Conservation (phyloP, 2,888 invertebrate genomes). For the Tyria jacobaeae region DNA sequence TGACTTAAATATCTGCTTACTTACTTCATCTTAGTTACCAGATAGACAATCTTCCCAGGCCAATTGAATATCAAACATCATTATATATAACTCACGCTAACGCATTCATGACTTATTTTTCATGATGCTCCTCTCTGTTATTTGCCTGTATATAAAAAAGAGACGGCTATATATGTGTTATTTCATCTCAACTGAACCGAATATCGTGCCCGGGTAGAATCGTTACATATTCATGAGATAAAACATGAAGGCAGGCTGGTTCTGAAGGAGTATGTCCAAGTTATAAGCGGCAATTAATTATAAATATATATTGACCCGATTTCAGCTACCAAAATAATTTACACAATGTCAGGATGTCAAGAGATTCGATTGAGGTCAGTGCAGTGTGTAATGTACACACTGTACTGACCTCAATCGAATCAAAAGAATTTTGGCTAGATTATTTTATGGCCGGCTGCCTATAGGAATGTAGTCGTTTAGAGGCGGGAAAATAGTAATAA, state of each 20-base stretch:
- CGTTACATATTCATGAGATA: constrained; percentile 74
- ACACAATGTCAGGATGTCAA: too few species aligned
- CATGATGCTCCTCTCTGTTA: constrained; percentile 24
- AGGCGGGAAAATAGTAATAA: too few species aligned
- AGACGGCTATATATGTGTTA: constrained; percentile 42
- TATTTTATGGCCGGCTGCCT: too few species aligned
- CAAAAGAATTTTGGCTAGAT: too few species aligned
- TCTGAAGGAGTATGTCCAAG: constrained; percentile 28
- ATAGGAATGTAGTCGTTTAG: too few species aligned
- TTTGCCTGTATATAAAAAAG: constrained; percentile 35
- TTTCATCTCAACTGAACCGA: constrained; percentile 51
- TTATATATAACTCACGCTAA: constrained; percentile 32
- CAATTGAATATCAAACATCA: constrained; percentile 44
- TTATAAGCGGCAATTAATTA: constrained; percentile 12
- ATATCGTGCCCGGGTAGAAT: constrained; percentile 61
- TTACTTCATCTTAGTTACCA: background rate
- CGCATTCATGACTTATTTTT: constrained; percentile 42
- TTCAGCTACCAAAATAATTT: too few species aligned
- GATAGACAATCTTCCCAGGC: constrained; percentile 20
- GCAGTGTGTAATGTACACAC: too few species aligned
- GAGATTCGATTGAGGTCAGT: too few species aligned
- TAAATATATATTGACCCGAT: too few species aligned
- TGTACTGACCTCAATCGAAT: too few species aligned
- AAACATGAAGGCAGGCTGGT: constrained; percentile 49
- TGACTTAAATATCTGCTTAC: background rate